Evolutionary conservation across 2,888 invertebrate genomes (phyloP).

Genomic region (Melinaea marsaeus): DNA sequence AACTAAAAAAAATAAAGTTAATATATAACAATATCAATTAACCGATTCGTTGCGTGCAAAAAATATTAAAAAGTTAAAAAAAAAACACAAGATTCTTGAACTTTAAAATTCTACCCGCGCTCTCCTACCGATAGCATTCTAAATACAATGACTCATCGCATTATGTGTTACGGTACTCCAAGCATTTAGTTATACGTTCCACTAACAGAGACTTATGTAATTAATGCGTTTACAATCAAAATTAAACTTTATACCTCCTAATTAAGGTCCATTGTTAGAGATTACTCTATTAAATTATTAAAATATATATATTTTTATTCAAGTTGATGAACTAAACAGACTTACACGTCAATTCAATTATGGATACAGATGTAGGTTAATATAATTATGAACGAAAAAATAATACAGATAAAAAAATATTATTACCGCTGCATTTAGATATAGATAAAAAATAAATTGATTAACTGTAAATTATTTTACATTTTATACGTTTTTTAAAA

Average conservation of each 20-base stretch:
- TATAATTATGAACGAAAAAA: too few species aligned
- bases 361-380: too few species aligned
- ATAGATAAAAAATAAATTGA: too few species aligned
- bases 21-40: too few species aligned
- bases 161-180: constrained; percentile 20
- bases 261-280: not conserved
- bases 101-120: constrained; percentile 21
- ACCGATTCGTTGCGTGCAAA: too few species aligned
- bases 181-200: constrained; percentile 20
- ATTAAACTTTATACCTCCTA: constrained; percentile 7
- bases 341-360: too few species aligned
- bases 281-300: not conserved
- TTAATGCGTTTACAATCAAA: constrained; percentile 8
- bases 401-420: too few species aligned
- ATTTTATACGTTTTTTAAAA: too few species aligned
- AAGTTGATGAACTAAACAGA: not conserved
- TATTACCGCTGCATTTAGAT: too few species aligned
- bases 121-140: constrained; percentile 17
- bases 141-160: constrained; percentile 18
- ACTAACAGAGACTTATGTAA: constrained; percentile 18
- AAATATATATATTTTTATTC: not conserved
- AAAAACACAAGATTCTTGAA: constrained; percentile 6
- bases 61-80: too few species aligned
- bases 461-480: too few species aligned
- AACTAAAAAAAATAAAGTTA: too few species aligned